Evolutionary conservation across 2,888 invertebrate species (phyloP).

Genomic region (Cosmopolites sordidus): DNA sequence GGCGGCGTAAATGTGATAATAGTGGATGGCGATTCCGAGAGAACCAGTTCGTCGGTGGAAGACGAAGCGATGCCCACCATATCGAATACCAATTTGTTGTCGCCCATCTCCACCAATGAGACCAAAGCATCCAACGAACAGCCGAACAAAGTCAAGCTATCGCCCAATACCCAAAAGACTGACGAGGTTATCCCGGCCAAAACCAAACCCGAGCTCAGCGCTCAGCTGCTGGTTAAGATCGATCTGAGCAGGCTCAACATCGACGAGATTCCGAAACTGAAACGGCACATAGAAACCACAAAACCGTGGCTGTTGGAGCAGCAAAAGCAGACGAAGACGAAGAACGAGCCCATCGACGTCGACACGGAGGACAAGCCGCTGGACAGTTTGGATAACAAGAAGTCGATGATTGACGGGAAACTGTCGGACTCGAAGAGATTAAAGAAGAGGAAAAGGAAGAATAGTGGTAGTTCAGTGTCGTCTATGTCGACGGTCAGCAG

Average conservation of each 20-base stretch:
- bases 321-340: constrained; percentile 24
- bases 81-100: constrained; percentile 38
- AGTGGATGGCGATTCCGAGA: constrained; percentile 60
- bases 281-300: constrained; percentile 29
- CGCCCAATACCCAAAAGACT: constrained; percentile 41
- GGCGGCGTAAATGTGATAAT: constrained; percentile 64
- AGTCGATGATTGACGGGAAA: background rate
- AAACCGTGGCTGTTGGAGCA: constrained; percentile 29
- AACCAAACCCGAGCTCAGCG: constrained; percentile 1
- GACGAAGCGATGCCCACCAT: constrained; percentile 42
- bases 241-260: constrained; percentile 48
- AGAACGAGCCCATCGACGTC: constrained; percentile 19
- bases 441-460: constrained; percentile 47
- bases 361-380: constrained; percentile 12
- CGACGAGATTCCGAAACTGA: constrained; percentile 34
- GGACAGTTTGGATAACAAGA: constrained; percentile 17
- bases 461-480: constrained; percentile 45
- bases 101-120: constrained; percentile 38
- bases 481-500: constrained; percentile 46
- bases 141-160: constrained; percentile 23
- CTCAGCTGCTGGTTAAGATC: constrained; percentile 28
- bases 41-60: constrained; percentile 46
- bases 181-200: constrained; percentile 30
- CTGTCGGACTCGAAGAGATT: constrained; percentile 29
- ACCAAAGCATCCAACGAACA: constrained; percentile 22